Evolutionary conservation across 1,140 invertebrate genomes (phyloP).

Genomic region (Coenobita brevimanus): DNA sequence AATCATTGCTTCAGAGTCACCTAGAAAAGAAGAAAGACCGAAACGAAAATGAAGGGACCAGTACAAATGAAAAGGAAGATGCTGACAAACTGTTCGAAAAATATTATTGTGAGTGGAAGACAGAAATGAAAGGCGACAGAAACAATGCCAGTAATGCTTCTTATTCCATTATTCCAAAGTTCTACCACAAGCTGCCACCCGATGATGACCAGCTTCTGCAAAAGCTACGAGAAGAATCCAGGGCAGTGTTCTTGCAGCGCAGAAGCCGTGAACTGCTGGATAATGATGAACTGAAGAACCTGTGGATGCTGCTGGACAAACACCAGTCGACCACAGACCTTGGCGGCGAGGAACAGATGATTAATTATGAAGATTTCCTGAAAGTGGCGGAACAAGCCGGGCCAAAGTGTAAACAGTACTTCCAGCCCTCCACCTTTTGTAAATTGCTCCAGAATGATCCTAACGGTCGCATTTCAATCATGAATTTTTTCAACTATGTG

Average conservation of each 20-base stretch:
- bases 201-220: constrained; percentile 84
- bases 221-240: constrained; percentile 89
- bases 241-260: constrained; percentile 88
- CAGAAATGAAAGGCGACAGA: constrained; percentile 72
- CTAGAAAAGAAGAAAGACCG: constrained; percentile 69
- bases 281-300: constrained; percentile 88
- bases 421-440: constrained; percentile 89
- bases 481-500: constrained; percentile 94
- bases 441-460: constrained; percentile 88
- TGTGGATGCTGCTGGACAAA: constrained; percentile 88
- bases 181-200: constrained; percentile 85
- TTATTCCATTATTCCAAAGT: constrained; percentile 79
- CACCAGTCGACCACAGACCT: constrained; percentile 81
- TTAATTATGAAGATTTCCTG: constrained; percentile 89
- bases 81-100: constrained; percentile 78
- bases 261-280: constrained; percentile 87
- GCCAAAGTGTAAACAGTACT: constrained; percentile 84
- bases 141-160: constrained; percentile 73
- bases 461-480: constrained; percentile 86
- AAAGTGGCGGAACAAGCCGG: constrained; percentile 81
- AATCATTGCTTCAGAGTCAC: constrained; percentile 70
- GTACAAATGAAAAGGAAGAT: constrained; percentile 70
- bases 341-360: constrained; percentile 85
- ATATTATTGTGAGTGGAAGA: constrained; percentile 78
- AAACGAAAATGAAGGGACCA: constrained; percentile 67